A percentile compares a stretch with the other conserved stretches of the same genome.
These are phyloP conservation scores for Myotis vivesi DNA, from an alignment of 2,797 vertebrate species.

Conservation along the genomic window DNA sequence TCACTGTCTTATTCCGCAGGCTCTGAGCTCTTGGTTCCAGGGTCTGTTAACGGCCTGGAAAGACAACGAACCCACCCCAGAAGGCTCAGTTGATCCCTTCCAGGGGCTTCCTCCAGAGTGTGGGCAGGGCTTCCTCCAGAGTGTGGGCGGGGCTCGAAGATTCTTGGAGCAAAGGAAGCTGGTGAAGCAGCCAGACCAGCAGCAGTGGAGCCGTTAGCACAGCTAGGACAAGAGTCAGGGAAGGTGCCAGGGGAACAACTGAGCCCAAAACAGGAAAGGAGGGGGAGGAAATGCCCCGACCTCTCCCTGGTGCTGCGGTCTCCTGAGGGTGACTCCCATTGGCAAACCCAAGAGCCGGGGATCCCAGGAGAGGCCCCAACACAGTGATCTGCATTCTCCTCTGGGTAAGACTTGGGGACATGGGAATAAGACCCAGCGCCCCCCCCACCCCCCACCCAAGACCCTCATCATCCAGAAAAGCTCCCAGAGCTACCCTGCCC, in stretches of 20 bases:
- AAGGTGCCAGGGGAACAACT: neutral
- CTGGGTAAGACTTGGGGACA: neutral
- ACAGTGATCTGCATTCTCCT: too few relatives aligned
- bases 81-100: accelerated
- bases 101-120: neutral
- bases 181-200: neutral
- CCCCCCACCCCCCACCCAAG: neutral
- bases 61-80: neutral
- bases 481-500: neutral
- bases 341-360: neutral
- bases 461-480: neutral
- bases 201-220: accelerated
- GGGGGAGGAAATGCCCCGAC: neutral
- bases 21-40: neutral
- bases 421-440: neutral
- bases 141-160: neutral
- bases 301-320: neutral
- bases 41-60: neutral
- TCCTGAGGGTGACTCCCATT: neutral
- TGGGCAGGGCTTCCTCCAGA: neutral
- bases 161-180: too few relatives aligned
- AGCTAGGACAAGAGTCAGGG: neutral
- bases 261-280: neutral
- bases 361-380: neutral
- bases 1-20: neutral